phyloP scores from a whole-genome alignment of 2,113 vertebrate genomes.

The Albula glossodonta region DNA sequence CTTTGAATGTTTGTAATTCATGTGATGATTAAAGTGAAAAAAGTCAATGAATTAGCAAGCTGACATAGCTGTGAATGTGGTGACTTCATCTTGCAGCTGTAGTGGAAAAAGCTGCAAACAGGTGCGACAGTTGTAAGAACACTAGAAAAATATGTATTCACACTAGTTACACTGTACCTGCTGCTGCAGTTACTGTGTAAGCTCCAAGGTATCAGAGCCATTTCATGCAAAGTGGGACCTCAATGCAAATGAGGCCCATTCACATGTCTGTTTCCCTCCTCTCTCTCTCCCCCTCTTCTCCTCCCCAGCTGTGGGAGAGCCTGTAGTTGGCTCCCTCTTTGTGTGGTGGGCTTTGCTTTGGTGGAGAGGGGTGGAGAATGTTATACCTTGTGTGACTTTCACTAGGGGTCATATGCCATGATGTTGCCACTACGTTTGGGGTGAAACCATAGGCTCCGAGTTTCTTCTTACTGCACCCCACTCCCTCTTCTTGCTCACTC shows the following conservation, averaged over 20 bases:
- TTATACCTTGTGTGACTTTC: slow-evolving; percentile 8
- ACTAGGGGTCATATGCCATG: neutral
- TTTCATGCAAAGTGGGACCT: neutral
- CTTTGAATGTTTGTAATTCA: no score
- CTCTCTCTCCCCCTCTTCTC: slow-evolving; percentile 9
- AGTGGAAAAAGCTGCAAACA: no score
- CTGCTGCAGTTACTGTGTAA: no score
- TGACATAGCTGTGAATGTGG: no score
- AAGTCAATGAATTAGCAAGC: no score
- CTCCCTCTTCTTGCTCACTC: neutral
- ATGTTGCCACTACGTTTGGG: neutral
- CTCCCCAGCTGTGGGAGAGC: neutral
- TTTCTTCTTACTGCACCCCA: slow-evolving; percentile 31
- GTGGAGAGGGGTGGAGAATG: neutral
- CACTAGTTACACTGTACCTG: no score
- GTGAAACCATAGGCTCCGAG: slow-evolving; percentile 40
- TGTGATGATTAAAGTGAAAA: no score
- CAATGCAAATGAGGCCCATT: neutral
- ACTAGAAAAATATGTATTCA: no score
- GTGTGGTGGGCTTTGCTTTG: slow-evolving; percentile 32
- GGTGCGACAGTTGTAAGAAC: no score
- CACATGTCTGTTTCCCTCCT: neutral
- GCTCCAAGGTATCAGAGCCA: no score
- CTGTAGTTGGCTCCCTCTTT: neutral
- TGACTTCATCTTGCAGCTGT: no score